These are phyloP conservation scores for Listronotus oregonensis DNA, from an alignment of 1,140 invertebrate species.

Conservation along the genomic window DNA sequence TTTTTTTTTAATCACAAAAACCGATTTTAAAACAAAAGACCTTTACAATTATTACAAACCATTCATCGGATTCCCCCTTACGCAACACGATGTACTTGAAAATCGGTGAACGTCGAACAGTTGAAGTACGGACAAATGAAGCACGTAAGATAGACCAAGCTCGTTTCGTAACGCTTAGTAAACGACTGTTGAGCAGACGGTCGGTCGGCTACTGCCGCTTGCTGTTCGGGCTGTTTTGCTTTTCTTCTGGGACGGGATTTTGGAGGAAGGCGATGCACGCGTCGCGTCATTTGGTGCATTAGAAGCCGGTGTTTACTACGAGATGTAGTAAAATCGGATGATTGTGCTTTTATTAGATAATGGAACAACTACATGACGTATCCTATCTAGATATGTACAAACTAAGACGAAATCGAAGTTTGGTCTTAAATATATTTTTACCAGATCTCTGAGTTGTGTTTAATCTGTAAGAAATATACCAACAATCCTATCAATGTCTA, in stretches of 20 bases:
- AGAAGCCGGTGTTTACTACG: slow-evolving; percentile 11
- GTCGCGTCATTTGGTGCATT: slow-evolving; percentile 9
- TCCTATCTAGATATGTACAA: too few species aligned
- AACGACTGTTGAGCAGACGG: not conserved
- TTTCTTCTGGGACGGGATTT: slow-evolving; percentile 3
- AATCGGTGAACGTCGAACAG: slow-evolving; percentile 24
- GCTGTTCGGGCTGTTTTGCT: slow-evolving; percentile 16
- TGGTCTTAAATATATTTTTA: too few species aligned
- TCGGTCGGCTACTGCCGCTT: slow-evolving; percentile 8
- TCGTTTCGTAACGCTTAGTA: too few species aligned
- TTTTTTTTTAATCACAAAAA: too few species aligned
- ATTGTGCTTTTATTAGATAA: too few species aligned
- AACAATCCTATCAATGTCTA: too few species aligned
- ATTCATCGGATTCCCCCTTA: slow-evolving; percentile 27
- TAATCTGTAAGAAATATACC: too few species aligned
- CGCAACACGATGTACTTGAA: slow-evolving; percentile 13
- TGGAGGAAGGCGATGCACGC: slow-evolving; percentile 23
- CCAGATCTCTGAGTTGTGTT: too few species aligned
- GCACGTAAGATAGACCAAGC: not conserved
- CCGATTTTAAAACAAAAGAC: too few species aligned
- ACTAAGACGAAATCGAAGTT: too few species aligned
- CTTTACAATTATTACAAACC: slow-evolving; percentile 11
- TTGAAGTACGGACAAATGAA: slow-evolving; percentile 11
- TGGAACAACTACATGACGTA: too few species aligned
- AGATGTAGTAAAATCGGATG: not conserved